Base-by-base conservation (phyloP, 2,888 invertebrate species). In the Teinopalpus imperialis region DNA sequence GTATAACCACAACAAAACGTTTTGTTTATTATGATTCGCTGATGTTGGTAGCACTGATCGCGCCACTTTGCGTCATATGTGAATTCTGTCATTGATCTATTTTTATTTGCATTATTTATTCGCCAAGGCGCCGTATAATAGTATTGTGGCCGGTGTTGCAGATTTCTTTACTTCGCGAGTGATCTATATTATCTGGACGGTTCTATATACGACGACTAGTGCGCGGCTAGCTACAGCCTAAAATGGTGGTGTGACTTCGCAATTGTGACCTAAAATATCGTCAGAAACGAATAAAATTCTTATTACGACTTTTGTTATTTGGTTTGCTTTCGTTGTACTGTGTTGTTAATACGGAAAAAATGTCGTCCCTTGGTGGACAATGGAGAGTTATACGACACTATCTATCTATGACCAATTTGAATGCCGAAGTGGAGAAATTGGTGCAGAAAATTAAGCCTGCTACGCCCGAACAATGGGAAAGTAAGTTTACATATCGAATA, bases 301-400 rank as follows among this genome's bases (percentile, higher is more conserved):
- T n/a, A n/a, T n/a, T n/a, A n/a, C n/a, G n/a, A n/a, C n/a, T n/a
- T n/a, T 14, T 2, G 5, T 12, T 13, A 36, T 26, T 36, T 24
- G 24, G 5, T 8, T n/a, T 9, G 13, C 14, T 24, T 13, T 26
- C 8, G 24, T 16, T 3, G 16, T 24, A 12, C 21, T 34, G n/a
- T 27, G 26, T 10, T 14, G 2, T 16, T 3, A 16, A 18, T 26
- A 10, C 23, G 14, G 31, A 9, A n/a, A 68, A 59, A 51, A 85
- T 82, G 82, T 81, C 85, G 52, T 85, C 85, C 2, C 54, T 83
- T 37, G 83, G 87, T 9, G 74, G 80, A 12, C 88, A 86, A 66
- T 88, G 88, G 88, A 69, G 77, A 13, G 61, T 83, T 30, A 75
- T 88, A 36, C 67, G 88, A 12, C 82, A 83, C 56, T 85, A 81